Percentiles rank a stretch among this genome's conserved stretches.
phyloP scores from a whole-genome alignment of 1,140 invertebrate genomes.

The Cyclina sinensis region DNA sequence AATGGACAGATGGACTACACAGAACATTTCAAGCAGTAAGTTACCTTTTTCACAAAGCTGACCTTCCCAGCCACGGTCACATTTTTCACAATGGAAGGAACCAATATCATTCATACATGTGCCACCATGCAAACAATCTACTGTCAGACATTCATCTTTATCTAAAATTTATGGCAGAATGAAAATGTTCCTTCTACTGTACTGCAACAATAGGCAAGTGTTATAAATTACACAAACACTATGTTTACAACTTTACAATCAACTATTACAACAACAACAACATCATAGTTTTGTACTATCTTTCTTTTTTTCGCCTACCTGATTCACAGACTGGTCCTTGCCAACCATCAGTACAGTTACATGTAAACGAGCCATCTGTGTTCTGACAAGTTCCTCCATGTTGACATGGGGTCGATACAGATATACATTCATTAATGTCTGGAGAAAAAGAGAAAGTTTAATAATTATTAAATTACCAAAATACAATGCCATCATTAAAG shows the following conservation, averaged over 20 bases:
- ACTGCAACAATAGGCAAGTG: too few relatives aligned
- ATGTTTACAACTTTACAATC: background rate
- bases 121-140: slow-evolving; percentile 29
- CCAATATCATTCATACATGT: slow-evolving; percentile 38
- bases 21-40: too few relatives aligned
- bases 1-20: background rate
- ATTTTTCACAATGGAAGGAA: slow-evolving; percentile 32
- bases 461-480: too few relatives aligned
- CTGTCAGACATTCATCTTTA: slow-evolving; percentile 28
- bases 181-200: too few relatives aligned
- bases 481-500: too few relatives aligned
- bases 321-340: slow-evolving; percentile 10
- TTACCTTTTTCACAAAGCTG: slow-evolving; percentile 45
- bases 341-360: slow-evolving; percentile 32
- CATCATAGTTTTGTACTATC: too few relatives aligned
- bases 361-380: slow-evolving; percentile 26
- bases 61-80: slow-evolving; percentile 38
- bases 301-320: background rate
- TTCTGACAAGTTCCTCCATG: slow-evolving; percentile 37
- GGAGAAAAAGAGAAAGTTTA: background rate
- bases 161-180: too few relatives aligned
- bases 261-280: too few relatives aligned
- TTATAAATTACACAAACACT: too few relatives aligned
- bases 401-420: background rate
- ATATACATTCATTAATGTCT: slow-evolving; percentile 20